phyloP scores from a whole-genome alignment of 2,888 invertebrate species.

The Silvanus unidentatus region DNA sequence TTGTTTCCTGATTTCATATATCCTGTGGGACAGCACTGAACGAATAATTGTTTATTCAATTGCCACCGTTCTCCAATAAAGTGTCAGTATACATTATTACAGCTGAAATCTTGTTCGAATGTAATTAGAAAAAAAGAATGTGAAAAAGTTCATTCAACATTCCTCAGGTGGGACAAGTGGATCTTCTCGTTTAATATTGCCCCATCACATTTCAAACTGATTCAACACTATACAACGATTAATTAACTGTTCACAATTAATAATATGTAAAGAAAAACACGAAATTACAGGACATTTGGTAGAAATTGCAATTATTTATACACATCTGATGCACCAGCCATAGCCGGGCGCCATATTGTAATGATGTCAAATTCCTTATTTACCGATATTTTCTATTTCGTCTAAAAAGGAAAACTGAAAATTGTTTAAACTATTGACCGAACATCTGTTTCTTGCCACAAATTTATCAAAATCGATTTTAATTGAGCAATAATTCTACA shows the following conservation, averaged over 20 bases:
- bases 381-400: background rate
- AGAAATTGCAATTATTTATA: conserved; percentile 16
- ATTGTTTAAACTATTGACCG: no score
- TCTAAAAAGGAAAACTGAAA: no score
- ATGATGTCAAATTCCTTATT: conserved; percentile 23
- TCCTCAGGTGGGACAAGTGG: conserved; percentile 25
- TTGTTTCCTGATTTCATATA: background rate
- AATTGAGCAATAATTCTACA: no score
- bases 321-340: conserved; percentile 30
- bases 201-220: background rate
- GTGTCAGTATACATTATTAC: no score
- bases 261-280: background rate
- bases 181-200: background rate
- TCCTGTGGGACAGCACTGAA: no score
- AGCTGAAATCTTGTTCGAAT: background rate
- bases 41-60: no score
- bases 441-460: no score
- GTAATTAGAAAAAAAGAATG: conserved; percentile 8
- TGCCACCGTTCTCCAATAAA: no score
- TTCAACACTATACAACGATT: background rate
- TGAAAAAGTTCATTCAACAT: conserved; percentile 26
- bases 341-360: conserved; percentile 36
- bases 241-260: background rate
- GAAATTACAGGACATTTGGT: background rate
- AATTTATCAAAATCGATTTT: no score